These are phyloP conservation scores for Butorides virescens DNA, from an alignment of 2,113 vertebrate genomes.

Conservation along the genomic window DNA sequence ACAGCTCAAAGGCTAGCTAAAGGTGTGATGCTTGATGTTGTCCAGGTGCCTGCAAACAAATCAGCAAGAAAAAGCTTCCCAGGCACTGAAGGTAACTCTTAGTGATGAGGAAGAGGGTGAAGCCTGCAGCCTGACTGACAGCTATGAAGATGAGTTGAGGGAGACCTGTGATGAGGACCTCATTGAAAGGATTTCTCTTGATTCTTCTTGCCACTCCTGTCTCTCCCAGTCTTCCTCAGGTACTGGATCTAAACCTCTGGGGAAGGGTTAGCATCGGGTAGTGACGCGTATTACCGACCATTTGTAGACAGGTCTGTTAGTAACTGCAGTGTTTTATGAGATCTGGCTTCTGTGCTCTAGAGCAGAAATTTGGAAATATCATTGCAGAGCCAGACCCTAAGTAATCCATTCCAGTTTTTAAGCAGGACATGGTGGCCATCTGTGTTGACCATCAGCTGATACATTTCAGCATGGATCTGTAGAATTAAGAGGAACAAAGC, in stretches of 20 bases:
- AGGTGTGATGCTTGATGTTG: background rate
- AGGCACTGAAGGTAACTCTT: slow-evolving; percentile 64
- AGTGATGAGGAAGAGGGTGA: slow-evolving; percentile 58
- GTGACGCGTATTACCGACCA: fast-evolving
- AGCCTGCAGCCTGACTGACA: slow-evolving; percentile 2
- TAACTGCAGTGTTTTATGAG: background rate
- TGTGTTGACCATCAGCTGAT: background rate
- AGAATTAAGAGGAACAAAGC: background rate
- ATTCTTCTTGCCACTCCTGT: slow-evolving; percentile 59
- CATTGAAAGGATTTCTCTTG: slow-evolving; percentile 44
- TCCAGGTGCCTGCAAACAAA: slow-evolving; percentile 73
- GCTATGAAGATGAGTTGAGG: slow-evolving; percentile 43
- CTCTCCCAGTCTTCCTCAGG: slow-evolving; percentile 28
- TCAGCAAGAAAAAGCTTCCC: slow-evolving; percentile 66
- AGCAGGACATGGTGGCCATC: background rate
- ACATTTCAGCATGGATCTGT: background rate
- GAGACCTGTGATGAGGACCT: background rate
- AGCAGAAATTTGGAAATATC: background rate
- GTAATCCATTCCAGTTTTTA: background rate
- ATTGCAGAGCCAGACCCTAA: background rate
- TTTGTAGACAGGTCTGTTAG: background rate
- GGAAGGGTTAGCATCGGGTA: background rate
- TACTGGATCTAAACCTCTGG: background rate
- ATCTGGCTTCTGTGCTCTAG: background rate
- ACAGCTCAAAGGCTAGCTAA: background rate